These are phyloP conservation scores for Trogon melanurus DNA, from an alignment of 2,113 vertebrate species.

Conservation along the genomic window DNA sequence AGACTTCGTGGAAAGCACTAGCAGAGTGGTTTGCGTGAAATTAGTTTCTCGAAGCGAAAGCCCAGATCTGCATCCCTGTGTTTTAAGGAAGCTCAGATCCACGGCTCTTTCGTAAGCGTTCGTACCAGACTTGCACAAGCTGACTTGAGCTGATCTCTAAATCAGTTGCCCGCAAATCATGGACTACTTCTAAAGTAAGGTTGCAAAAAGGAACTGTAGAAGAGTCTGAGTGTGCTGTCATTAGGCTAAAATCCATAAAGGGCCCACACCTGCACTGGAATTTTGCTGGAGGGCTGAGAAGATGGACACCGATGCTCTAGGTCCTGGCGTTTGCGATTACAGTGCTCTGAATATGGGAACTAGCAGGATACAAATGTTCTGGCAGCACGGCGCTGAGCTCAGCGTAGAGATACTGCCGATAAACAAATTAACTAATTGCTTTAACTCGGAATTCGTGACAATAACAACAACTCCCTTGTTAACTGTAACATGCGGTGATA, in stretches of 20 bases:
- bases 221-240: fast-evolving
- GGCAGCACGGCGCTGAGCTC: background rate
- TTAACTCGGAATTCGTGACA: background rate
- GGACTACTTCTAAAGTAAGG: background rate
- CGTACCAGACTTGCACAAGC: background rate
- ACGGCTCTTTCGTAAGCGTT: background rate
- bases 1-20: background rate
- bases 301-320: background rate
- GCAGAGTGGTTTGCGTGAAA: background rate
- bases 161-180: background rate
- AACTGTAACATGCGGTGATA: background rate
- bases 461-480: background rate
- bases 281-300: background rate
- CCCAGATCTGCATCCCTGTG: background rate
- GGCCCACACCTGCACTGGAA: background rate
- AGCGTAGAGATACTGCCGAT: background rate
- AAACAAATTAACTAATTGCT: background rate
- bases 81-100: background rate
- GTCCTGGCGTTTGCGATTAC: background rate
- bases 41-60: background rate
- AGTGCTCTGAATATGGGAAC: background rate
- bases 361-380: background rate
- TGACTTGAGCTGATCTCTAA: background rate
- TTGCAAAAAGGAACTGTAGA: background rate
- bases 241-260: background rate